Conservation (phyloP, 2,113 vertebrate species). For the Edolisoma coerulescens region DNA sequence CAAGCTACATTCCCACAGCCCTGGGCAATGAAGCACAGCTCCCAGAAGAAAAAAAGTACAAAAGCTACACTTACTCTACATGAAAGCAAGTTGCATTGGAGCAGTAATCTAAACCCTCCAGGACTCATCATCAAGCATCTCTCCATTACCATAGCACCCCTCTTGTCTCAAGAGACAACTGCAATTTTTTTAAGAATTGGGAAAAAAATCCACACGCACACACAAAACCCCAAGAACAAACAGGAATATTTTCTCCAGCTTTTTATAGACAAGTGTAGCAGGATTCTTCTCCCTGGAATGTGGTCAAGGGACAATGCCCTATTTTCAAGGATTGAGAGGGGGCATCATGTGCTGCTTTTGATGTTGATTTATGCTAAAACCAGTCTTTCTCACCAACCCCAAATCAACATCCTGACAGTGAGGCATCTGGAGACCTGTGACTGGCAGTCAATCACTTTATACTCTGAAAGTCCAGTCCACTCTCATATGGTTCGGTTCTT, state of each 20-base stretch:
- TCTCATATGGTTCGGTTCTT: background rate
- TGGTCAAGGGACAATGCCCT: background rate
- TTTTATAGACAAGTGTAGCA: background rate
- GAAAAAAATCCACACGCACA: rapidly evolving
- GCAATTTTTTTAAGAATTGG: background rate
- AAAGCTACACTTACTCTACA: background rate
- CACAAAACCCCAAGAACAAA: background rate
- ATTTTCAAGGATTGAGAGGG: background rate
- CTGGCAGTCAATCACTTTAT: background rate
- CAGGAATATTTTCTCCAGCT: background rate
- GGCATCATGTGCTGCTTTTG: background rate
- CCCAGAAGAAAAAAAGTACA: background rate
- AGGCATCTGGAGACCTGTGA: background rate
- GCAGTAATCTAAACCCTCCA: background rate
- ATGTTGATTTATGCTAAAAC: background rate
- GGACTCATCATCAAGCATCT: background rate
- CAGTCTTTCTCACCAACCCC: background rate
- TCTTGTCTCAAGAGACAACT: background rate
- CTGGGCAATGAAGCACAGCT: background rate
- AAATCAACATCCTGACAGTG: background rate
- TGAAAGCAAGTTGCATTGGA: background rate
- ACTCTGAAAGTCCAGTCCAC: background rate
- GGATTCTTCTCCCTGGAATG: background rate
- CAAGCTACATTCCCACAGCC: background rate
- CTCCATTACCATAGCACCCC: background rate